Evolutionary conservation across 2,113 vertebrate genomes (phyloP).

Genomic region (Psilopsiagon aymara): DNA sequence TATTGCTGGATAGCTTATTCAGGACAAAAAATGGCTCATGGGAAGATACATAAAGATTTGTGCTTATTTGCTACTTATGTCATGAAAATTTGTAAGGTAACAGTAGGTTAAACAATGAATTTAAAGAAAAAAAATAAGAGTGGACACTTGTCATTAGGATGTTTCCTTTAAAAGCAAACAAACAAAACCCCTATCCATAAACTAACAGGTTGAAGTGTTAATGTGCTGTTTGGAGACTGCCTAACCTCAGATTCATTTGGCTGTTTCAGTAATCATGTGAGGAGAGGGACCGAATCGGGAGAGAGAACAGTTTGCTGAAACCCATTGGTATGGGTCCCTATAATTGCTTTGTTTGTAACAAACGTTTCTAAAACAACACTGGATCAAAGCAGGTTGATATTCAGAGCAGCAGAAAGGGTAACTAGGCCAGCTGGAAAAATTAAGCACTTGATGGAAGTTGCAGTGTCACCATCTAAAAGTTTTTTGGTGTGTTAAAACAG

Average conservation of each 20-base stretch:
- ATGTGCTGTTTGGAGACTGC: neutral
- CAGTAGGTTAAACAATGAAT: constrained; percentile 19
- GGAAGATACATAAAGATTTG: constrained; percentile 87
- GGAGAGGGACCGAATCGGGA: neutral
- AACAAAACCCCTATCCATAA: neutral
- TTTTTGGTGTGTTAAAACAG: neutral
- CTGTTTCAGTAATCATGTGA: neutral
- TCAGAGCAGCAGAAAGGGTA: neutral
- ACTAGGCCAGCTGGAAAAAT: neutral
- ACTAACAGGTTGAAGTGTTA: constrained; percentile 20
- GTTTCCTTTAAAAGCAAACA: neutral
- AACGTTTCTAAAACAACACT: neutral
- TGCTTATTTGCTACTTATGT: constrained; percentile 63
- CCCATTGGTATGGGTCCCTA: neutral
- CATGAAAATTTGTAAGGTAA: constrained; percentile 49
- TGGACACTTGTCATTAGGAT: neutral
- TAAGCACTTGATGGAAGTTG: neutral
- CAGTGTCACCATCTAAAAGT: neutral
- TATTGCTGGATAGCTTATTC: constrained; percentile 78
- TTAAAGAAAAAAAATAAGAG: constrained; percentile 36
- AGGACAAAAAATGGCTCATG: constrained; percentile 84
- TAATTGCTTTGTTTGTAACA: neutral
- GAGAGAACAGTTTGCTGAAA: neutral
- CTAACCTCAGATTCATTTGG: neutral
- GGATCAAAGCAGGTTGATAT: neutral